A percentile compares a stretch with the other conserved stretches of the same genome.
These are phyloP conservation scores for Melanostoma mellinum DNA, from an alignment of 2,888 invertebrate species.

Conservation along the genomic window DNA sequence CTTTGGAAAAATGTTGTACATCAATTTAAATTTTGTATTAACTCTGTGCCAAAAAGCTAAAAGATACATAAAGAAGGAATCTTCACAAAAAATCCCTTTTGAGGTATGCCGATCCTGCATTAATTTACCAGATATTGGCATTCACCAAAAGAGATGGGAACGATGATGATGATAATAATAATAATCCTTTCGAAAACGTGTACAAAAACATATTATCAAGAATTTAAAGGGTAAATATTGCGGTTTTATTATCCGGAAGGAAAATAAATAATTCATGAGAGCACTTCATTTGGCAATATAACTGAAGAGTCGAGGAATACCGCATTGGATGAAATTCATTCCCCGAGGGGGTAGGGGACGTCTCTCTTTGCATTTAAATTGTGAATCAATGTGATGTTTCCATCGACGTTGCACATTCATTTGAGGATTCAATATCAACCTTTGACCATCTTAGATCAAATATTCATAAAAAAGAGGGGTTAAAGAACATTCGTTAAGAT, in stretches of 20 bases:
- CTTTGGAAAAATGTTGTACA: slow-evolving; percentile 44
- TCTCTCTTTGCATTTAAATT: slow-evolving; percentile 69
- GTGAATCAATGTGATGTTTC: slow-evolving; percentile 41
- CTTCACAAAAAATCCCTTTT: slow-evolving; percentile 46
- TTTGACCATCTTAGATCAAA: slow-evolving; percentile 32
- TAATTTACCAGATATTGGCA: slow-evolving; percentile 72
- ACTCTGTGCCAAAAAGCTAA: slow-evolving; percentile 69
- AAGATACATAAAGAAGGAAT: slow-evolving; percentile 46
- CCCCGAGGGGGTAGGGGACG: slow-evolving; percentile 27
- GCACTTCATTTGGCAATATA: slow-evolving; percentile 72
- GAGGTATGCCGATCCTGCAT: slow-evolving; percentile 62
- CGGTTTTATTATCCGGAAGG: slow-evolving; percentile 73
- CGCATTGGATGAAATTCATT: slow-evolving; percentile 67
- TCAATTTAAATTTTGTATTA: slow-evolving; percentile 72
- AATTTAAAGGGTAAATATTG: slow-evolving; percentile 74
- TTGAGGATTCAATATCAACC: slow-evolving; percentile 28
- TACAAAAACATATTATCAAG: slow-evolving; percentile 72
- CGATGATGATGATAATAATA: slow-evolving; percentile 69
- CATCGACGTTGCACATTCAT: slow-evolving; percentile 52
- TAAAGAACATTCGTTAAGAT: too few relatives aligned
- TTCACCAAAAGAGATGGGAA: slow-evolving; percentile 55
- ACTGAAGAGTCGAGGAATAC: slow-evolving; percentile 58
- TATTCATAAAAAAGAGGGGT: too few relatives aligned
- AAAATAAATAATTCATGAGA: slow-evolving; percentile 72
- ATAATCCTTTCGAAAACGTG: slow-evolving; percentile 70